Evolutionary conservation across 2,888 invertebrate genomes (phyloP), one percentile per base, ranked within the genome.

Genomic region (Amphipoea oculea): DNA sequence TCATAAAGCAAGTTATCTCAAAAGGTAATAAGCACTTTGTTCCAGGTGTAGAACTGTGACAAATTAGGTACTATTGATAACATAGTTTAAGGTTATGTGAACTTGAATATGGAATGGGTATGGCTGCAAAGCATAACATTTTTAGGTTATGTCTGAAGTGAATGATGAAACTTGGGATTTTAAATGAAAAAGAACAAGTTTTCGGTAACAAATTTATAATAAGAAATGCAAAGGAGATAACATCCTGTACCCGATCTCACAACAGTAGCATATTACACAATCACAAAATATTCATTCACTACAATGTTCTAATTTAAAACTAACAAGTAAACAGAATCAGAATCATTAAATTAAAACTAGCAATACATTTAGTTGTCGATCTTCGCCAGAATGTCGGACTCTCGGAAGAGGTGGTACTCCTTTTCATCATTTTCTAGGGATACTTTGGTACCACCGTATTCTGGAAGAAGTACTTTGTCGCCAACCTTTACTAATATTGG

Each of bases 401-500:
- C 99, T 94, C 99, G 97, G 98, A 99, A 99, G 88, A 99, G 97
- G 91, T 99, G 99, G 94, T 98, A 99, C 95, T 99, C 99, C 92
- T 98, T 98, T 91, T 99, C 98, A 84, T 99, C 99, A 82, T 98
- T 98, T 81, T 99, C 99, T 77, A 99, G 94, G 89, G 98, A 98
- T 70, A 99, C 98, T 97, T 99, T 99, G 86, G 99, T 99, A 89
- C 99, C 99, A 83, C 99, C 99, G 96, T 99, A 99, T 97, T 99
- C 99, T 0, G 99, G 99, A 73, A 99, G 97, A 77, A 99, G 97
- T 17, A 99, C 99, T 92, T 98, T 98, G 95, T 99, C 99, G 77
- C 99, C 99, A 84, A 98, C 98, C 95, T 98, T 98, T 12, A 99
- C 98, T 87, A 98, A 97, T 69, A 98, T 95, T 74, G 99, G 98